These are phyloP conservation scores for Enchytraeus crypticus DNA, from an alignment of 2,888 invertebrate genomes.

Conservation along the genomic window DNA sequence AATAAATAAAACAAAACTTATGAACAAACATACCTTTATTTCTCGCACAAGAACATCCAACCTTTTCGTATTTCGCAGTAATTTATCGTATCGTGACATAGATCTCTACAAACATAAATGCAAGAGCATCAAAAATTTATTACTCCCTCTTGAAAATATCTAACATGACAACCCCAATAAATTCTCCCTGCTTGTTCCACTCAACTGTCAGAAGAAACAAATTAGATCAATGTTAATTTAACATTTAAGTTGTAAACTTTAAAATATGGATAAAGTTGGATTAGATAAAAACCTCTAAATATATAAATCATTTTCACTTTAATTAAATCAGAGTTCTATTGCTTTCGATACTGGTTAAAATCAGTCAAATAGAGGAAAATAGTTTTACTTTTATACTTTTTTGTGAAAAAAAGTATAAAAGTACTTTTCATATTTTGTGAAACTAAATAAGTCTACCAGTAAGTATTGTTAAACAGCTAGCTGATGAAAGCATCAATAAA, in stretches of 20 bases:
- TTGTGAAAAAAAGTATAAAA: too few species aligned
- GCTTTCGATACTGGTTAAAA: too few species aligned
- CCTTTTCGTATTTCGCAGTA: slow-evolving; percentile 60
- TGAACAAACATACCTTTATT: slow-evolving; percentile 56
- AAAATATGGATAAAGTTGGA: too few species aligned
- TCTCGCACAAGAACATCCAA: slow-evolving; percentile 68
- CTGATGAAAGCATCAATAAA: too few species aligned
- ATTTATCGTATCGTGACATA: slow-evolving; percentile 64
- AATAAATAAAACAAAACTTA: neutral
- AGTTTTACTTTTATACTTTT: too few species aligned
- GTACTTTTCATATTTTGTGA: too few species aligned
- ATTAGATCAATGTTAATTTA: neutral
- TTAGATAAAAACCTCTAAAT: too few species aligned
- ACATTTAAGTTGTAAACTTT: neutral
- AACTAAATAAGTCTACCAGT: too few species aligned
- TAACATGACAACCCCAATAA: neutral
- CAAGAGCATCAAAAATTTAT: neutral
- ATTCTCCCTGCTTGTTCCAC: neutral
- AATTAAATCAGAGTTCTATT: too few species aligned
- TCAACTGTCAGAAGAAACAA: neutral
- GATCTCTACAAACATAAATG: slow-evolving; percentile 59
- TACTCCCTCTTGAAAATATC: neutral
- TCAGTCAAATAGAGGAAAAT: too few species aligned
- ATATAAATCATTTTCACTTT: too few species aligned
- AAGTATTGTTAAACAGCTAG: too few species aligned